Evolutionary conservation across 2,888 invertebrate genomes (phyloP).

Genomic region (Tolmerus cingulatus): DNA sequence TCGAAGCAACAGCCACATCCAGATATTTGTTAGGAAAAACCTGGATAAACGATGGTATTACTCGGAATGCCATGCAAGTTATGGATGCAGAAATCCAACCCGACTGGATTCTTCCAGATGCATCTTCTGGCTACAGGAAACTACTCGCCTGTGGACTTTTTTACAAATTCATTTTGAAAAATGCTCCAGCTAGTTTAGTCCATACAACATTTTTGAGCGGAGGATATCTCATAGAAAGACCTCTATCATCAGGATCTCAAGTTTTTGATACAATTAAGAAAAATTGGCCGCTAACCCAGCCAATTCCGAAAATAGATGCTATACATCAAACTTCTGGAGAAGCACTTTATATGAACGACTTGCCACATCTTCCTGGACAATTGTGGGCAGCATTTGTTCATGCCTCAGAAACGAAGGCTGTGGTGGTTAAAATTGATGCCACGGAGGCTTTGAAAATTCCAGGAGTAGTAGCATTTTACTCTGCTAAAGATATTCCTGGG

Average conservation of each 20-base stretch:
- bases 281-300: slow-evolving; percentile 76
- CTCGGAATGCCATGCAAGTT: slow-evolving; percentile 65
- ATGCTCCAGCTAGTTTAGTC: slow-evolving; percentile 66
- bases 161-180: slow-evolving; percentile 72
- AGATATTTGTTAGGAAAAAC: slow-evolving; percentile 60
- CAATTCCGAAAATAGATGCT: slow-evolving; percentile 75
- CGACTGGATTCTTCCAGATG: slow-evolving; percentile 69
- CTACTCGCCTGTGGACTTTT: slow-evolving; percentile 74
- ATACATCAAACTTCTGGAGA: slow-evolving; percentile 69
- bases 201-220: slow-evolving; percentile 67
- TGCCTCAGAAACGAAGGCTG: slow-evolving; percentile 37
- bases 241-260: slow-evolving; percentile 71
- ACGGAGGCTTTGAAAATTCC: slow-evolving; percentile 60
- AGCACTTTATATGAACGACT: slow-evolving; percentile 71
- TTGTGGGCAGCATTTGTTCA: slow-evolving; percentile 57
- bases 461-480: slow-evolving; percentile 43
- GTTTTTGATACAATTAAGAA: slow-evolving; percentile 72
- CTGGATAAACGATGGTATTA: slow-evolving; percentile 63
- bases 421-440: slow-evolving; percentile 66
- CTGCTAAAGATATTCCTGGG: slow-evolving; percentile 72
- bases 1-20: slow-evolving; percentile 66
- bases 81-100: slow-evolving; percentile 71
- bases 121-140: slow-evolving; percentile 71
- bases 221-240: slow-evolving; percentile 66
- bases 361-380: slow-evolving; percentile 66